Evolutionary conservation across 2,888 invertebrate genomes (phyloP).

Genomic region (Herminia tarsipennalis): DNA sequence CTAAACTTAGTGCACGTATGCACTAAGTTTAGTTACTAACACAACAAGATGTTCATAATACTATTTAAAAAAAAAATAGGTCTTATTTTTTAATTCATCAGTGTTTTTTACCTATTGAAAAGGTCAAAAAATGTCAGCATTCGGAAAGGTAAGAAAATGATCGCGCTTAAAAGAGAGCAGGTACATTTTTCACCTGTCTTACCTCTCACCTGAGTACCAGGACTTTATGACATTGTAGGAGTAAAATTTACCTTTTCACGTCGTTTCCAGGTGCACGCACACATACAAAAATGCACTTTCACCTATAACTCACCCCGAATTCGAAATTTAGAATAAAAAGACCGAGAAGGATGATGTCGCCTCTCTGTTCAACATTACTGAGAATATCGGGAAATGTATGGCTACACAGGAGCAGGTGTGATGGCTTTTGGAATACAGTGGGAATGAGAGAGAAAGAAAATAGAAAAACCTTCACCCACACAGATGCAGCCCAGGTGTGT

Average conservation of each 20-base stretch:
- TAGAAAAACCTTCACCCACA: too few species aligned
- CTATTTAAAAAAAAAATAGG: too few species aligned
- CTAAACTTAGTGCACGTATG: too few species aligned
- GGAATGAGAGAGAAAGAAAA: not conserved
- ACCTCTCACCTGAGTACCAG: conserved; percentile 77
- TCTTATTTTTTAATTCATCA: too few species aligned
- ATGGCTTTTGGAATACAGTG: not conserved
- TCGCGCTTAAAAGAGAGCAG: conserved; percentile 48
- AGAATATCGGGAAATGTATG: not conserved
- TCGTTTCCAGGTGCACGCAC: conserved; percentile 61
- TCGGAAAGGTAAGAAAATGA: conserved; percentile 31
- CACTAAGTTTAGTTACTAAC: too few species aligned
- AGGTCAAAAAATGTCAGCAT: not conserved
- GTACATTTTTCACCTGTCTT: conserved; percentile 80
- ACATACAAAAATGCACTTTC: conserved; percentile 37
- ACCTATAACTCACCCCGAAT: conserved; percentile 14
- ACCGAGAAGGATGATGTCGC: not conserved
- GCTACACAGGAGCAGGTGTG: conserved; percentile 14
- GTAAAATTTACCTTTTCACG: conserved; percentile 56
- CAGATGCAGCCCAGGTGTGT: too few species aligned
- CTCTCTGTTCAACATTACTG: conserved; percentile 17
- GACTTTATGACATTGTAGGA: conserved; percentile 59
- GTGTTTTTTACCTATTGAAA: not conserved
- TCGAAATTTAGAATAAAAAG: not conserved
- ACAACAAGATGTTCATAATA: too few species aligned